Percentiles rank a stretch among this genome's conserved stretches.
These are phyloP conservation scores for Epinotia brunnichana DNA, from an alignment of 2,888 invertebrate genomes.

Conservation along the genomic window DNA sequence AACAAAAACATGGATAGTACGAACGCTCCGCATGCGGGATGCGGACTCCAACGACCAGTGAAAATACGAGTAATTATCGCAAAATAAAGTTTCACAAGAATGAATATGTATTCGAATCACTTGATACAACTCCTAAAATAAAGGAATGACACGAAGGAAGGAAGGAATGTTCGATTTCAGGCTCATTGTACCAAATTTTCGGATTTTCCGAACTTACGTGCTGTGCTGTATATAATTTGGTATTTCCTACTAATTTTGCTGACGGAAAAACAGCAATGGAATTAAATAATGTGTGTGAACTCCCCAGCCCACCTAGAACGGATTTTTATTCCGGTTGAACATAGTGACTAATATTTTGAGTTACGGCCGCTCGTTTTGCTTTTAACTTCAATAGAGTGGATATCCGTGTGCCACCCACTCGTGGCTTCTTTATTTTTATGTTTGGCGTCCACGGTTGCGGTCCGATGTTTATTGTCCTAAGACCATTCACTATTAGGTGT, in stretches of 20 bases:
- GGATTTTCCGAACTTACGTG: not conserved
- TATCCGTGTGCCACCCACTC: slow-evolving; percentile 59
- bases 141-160: no score
- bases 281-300: slow-evolving; percentile 2
- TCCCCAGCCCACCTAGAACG: slow-evolving; percentile 1
- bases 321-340: slow-evolving; percentile 8
- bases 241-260: not conserved
- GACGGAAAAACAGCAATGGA: not conserved
- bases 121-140: not conserved
- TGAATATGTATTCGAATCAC: not conserved
- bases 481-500: slow-evolving; percentile 11
- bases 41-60: no score
- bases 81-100: not conserved
- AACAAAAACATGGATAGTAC: no score
- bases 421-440: slow-evolving; percentile 55
- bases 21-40: no score
- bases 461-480: slow-evolving; percentile 20
- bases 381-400: slow-evolving; percentile 47
- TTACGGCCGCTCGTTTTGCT: slow-evolving; percentile 34
- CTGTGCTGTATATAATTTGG: not conserved
- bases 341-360: slow-evolving; percentile 29
- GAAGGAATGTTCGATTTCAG: not conserved
- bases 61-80: no score
- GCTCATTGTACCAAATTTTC: not conserved
- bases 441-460: slow-evolving; percentile 11